phyloP scores from a whole-genome alignment of 2,888 invertebrate genomes.

The Mamestra brassicae region DNA sequence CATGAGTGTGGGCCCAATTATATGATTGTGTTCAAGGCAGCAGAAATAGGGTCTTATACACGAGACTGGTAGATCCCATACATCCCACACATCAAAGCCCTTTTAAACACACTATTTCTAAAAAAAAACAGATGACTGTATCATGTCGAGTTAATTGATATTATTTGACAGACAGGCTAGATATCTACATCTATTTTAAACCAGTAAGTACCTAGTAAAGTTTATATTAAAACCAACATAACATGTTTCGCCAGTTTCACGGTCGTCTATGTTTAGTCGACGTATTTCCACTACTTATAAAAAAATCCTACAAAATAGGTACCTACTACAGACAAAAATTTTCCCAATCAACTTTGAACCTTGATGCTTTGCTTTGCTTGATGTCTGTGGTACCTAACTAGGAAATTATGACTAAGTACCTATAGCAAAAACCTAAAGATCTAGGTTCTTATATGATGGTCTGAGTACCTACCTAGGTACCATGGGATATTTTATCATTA shows the following conservation, averaged over 20 bases:
- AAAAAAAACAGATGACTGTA: slow-evolving; percentile 1
- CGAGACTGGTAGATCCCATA: too few species aligned
- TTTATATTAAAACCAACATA: slow-evolving; percentile 20
- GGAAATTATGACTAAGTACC: too few species aligned
- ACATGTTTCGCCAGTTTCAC: slow-evolving; percentile 21
- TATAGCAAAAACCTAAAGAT: too few species aligned
- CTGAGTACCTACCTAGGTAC: neutral
- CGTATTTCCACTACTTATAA: neutral
- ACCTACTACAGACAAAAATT: too few species aligned
- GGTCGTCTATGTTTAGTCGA: slow-evolving; percentile 8
- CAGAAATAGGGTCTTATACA: too few species aligned
- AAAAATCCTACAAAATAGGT: too few species aligned
- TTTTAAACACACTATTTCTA: neutral
- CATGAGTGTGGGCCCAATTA: too few species aligned
- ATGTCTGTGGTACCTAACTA: neutral
- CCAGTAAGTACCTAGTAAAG: neutral
- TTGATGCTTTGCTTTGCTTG: too few species aligned
- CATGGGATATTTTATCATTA: slow-evolving; percentile 7
- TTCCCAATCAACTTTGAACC: too few species aligned
- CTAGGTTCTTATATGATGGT: too few species aligned
- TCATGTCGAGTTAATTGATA: neutral
- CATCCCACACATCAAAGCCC: neutral
- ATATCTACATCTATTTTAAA: slow-evolving; percentile 28
- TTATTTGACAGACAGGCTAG: slow-evolving; percentile 14
- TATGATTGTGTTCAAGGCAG: too few species aligned